Evolutionary conservation across 2,113 vertebrate genomes (phyloP).

Genomic region (Rynchops niger): DNA sequence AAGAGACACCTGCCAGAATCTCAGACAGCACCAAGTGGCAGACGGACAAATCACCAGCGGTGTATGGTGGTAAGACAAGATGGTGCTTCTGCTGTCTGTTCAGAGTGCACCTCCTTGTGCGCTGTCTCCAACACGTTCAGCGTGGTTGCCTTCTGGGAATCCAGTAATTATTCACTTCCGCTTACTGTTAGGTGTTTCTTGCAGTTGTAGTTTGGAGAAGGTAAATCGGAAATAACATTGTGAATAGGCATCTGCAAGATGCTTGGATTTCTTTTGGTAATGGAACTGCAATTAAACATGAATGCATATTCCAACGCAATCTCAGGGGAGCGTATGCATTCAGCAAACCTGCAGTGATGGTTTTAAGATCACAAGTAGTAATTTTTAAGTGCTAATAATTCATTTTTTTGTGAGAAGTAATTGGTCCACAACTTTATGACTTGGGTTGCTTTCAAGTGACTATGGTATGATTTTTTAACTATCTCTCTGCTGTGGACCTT

Average conservation of each 20-base stretch:
- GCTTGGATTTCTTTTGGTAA: not conserved
- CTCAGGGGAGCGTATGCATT: not conserved
- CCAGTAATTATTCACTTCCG: not conserved
- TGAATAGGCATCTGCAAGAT: not conserved
- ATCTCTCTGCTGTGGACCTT: not conserved
- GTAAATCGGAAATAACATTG: not conserved
- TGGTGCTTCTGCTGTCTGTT: not conserved
- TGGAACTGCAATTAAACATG: not conserved
- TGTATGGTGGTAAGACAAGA: fast-evolving
- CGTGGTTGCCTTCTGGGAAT: not conserved
- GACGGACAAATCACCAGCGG: not conserved
- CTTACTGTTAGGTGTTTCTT: not conserved
- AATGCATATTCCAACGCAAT: not conserved
- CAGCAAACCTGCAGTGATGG: not conserved
- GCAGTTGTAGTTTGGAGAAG: not conserved
- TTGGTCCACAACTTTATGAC: not conserved
- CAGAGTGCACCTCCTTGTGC: not conserved
- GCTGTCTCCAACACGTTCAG: fast-evolving
- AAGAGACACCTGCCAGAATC: not conserved
- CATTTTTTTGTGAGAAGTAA: not conserved
- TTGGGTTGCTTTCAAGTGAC: not conserved
- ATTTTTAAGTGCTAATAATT: not conserved
- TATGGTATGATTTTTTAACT: not conserved
- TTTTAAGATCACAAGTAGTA: not conserved
- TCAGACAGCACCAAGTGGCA: not conserved